phyloP scores from a whole-genome alignment of 2,113 vertebrate species.

The Zonotrichia leucophrys region DNA sequence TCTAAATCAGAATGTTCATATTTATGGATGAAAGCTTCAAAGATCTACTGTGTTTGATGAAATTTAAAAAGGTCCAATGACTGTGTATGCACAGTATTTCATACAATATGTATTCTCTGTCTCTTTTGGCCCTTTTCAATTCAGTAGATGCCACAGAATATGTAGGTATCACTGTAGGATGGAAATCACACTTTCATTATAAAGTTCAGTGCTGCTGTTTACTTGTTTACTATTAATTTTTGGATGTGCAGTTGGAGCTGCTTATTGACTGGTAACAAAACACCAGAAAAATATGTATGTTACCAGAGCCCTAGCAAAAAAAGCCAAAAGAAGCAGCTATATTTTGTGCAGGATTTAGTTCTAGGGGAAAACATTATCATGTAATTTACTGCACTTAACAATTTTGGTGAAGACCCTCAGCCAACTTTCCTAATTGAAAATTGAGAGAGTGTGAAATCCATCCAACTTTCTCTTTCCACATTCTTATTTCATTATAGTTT shows the following conservation, averaged over 20 bases:
- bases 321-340: background rate
- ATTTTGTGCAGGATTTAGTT: conserved; percentile 59
- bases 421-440: conserved; percentile 49
- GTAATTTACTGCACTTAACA: conserved; percentile 60
- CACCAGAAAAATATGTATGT: conserved; percentile 18
- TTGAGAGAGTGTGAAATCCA: conserved; percentile 26
- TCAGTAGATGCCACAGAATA: background rate
- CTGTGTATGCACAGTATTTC: background rate
- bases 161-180: background rate
- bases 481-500: conserved; percentile 1
- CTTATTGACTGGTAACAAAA: conserved; percentile 53
- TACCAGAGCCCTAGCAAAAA: background rate
- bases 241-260: background rate
- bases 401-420: conserved; percentile 52
- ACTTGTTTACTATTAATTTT: conserved; percentile 48
- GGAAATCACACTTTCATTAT: background rate
- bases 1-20: background rate
- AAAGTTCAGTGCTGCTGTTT: conserved; percentile 2
- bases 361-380: conserved; percentile 13
- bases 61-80: background rate
- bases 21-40: background rate
- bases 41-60: background rate
- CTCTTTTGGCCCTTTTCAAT: background rate
- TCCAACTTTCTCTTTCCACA: background rate
- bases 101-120: background rate